These are phyloP conservation scores for Copidosoma floridanum DNA, from an alignment of 1,140 invertebrate species.

Conservation along the genomic window DNA sequence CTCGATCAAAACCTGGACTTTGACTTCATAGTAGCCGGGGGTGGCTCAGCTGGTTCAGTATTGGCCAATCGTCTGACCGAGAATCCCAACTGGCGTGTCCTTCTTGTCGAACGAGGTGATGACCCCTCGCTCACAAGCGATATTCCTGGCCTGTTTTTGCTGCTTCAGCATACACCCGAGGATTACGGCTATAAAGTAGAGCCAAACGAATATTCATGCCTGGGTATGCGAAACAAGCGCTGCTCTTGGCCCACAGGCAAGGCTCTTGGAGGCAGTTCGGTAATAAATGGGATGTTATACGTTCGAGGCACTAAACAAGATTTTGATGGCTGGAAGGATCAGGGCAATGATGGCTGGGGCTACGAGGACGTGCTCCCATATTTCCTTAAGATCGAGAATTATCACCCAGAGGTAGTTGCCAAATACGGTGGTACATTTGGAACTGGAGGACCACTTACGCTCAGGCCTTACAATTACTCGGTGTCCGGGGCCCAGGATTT, in stretches of 20 bases:
- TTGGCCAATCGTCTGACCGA: conserved; percentile 60
- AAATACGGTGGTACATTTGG: conserved; percentile 43
- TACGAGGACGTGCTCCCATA: conserved; percentile 63
- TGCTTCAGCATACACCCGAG: conserved; percentile 54
- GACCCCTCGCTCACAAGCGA: conserved; percentile 66
- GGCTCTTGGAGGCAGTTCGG: conserved; percentile 73
- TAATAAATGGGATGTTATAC: conserved; percentile 82
- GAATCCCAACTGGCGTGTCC: conserved; percentile 50
- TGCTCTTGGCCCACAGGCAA: conserved; percentile 71
- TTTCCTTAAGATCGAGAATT: conserved; percentile 56
- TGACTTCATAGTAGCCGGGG: conserved; percentile 61
- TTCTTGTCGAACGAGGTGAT: conserved; percentile 72
- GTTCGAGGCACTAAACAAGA: conserved; percentile 68
- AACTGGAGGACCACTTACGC: conserved; percentile 39
- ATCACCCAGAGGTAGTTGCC: conserved; percentile 31
- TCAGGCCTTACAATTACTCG: conserved; percentile 58
- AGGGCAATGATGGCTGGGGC: conserved; percentile 59
- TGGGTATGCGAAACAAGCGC: conserved; percentile 51
- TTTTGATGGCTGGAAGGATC: conserved; percentile 65
- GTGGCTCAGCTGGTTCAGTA: conserved; percentile 64
- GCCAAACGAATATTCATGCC: conserved; percentile 59
- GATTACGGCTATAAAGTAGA: conserved; percentile 71
- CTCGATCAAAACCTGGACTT: conserved; percentile 45
- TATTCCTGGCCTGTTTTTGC: conserved; percentile 58
- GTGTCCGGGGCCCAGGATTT: conserved; percentile 41